Evolutionary conservation across 2,888 invertebrate species (phyloP).

Genomic region (Fabriciana adippe): DNA sequence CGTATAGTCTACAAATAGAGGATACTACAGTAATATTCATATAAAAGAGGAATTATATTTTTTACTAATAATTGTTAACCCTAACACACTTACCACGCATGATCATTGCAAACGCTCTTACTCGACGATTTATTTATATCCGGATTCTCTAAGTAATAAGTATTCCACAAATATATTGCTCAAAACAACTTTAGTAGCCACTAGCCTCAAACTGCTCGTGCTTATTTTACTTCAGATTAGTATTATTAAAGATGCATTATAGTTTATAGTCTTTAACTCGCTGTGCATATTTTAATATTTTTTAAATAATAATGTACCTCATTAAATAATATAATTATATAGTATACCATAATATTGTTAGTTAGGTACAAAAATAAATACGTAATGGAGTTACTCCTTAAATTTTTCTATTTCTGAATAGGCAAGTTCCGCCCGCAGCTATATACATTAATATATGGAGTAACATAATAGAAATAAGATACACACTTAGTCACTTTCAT

Average conservation of each 20-base stretch:
- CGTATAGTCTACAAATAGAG: too few species aligned
- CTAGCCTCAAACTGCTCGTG: too few species aligned
- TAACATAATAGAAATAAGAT: background rate
- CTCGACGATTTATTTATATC: slow-evolving; percentile 72
- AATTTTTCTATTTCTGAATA: too few species aligned
- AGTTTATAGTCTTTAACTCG: too few species aligned
- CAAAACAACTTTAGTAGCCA: slow-evolving; percentile 32
- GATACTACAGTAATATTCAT: background rate
- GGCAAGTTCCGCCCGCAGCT: background rate
- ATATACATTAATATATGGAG: background rate
- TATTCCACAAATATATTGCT: slow-evolving; percentile 42
- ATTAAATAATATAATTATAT: too few species aligned
- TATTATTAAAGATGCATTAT: too few species aligned
- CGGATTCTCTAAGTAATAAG: slow-evolving; percentile 63
- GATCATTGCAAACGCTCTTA: slow-evolving; percentile 58
- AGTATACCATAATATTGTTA: too few species aligned
- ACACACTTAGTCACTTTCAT: background rate
- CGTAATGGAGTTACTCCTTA: too few species aligned
- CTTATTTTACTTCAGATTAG: too few species aligned
- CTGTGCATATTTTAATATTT: too few species aligned
- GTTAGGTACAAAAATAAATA: too few species aligned
- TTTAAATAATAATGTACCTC: too few species aligned
- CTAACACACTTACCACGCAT: slow-evolving; percentile 44
- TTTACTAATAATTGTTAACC: slow-evolving; percentile 4
- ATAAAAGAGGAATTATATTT: background rate